phyloP scores from a whole-genome alignment of 2,888 invertebrate genomes.

The Spialia ferax region DNA sequence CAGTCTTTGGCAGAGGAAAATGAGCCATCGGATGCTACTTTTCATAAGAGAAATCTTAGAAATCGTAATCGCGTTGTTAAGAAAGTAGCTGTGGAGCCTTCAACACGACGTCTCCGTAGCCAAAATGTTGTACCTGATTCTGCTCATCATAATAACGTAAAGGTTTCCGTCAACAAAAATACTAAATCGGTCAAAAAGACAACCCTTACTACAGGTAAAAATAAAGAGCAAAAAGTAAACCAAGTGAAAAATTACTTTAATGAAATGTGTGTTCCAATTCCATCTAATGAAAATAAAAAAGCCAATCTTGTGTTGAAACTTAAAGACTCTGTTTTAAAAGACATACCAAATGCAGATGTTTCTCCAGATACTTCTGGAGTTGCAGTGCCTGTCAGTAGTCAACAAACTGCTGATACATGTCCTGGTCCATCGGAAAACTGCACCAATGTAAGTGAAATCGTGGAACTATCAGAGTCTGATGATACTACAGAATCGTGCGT shows the following conservation, averaged over 20 bases:
- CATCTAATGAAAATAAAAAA: neutral
- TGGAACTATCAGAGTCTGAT: neutral
- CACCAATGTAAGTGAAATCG: neutral
- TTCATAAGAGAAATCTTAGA: neutral
- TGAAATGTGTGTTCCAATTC: neutral
- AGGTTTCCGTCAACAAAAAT: neutral
- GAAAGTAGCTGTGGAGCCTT: neutral
- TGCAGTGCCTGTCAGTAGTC: too few relatives aligned
- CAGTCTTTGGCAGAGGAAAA: neutral
- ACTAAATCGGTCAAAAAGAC: neutral
- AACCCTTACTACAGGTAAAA: neutral
- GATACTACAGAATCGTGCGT: neutral
- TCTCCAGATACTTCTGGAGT: neutral
- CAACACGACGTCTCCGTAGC: conserved; percentile 1
- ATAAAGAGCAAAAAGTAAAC: neutral
- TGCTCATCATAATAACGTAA: too few relatives aligned
- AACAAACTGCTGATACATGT: neutral
- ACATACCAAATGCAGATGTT: neutral
- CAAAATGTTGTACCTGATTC: too few relatives aligned
- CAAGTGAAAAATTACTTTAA: neutral
- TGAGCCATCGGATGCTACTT: neutral
- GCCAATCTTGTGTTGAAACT: neutral
- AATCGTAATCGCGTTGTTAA: neutral
- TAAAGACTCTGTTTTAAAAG: neutral
- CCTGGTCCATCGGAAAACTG: neutral